Evolutionary conservation across 2,113 vertebrate genomes (phyloP).

Genomic region (Sarotherodon lohbergeri): DNA sequence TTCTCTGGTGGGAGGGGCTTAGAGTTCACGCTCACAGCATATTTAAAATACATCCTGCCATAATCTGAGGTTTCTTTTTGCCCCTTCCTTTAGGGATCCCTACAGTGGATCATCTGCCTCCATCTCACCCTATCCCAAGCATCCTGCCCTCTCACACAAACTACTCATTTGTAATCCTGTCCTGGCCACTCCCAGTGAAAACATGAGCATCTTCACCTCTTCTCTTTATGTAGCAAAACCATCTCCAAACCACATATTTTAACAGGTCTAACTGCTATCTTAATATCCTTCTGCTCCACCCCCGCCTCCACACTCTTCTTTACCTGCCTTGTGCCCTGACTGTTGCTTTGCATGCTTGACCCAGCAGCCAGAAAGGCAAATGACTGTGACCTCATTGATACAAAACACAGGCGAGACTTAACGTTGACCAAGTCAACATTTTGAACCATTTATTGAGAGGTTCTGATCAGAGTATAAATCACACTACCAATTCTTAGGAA

Average conservation of each 20-base stretch:
- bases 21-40: not conserved
- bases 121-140: not conserved
- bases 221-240: not conserved
- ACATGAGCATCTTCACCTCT: not conserved
- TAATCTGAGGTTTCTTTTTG: not conserved
- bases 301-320: not conserved
- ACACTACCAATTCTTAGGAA: conserved; percentile 74
- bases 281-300: not conserved
- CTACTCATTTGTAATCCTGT: not conserved
- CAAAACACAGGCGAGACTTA: not conserved
- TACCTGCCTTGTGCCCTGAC: not conserved
- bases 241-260: not conserved
- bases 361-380: not conserved
- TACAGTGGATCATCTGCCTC: not conserved
- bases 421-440: conserved; percentile 4
- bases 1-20: not conserved
- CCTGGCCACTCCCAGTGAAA: not conserved
- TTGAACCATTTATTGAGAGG: conserved; percentile 73
- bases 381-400: not conserved
- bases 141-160: not conserved
- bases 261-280: not conserved
- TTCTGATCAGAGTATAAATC: conserved; percentile 74
- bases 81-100: not conserved
- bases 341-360: not conserved
- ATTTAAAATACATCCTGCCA: not conserved